These are phyloP conservation scores for Austrolebias charrua DNA, from an alignment of 2,797 vertebrate genomes.

Conservation along the genomic window DNA sequence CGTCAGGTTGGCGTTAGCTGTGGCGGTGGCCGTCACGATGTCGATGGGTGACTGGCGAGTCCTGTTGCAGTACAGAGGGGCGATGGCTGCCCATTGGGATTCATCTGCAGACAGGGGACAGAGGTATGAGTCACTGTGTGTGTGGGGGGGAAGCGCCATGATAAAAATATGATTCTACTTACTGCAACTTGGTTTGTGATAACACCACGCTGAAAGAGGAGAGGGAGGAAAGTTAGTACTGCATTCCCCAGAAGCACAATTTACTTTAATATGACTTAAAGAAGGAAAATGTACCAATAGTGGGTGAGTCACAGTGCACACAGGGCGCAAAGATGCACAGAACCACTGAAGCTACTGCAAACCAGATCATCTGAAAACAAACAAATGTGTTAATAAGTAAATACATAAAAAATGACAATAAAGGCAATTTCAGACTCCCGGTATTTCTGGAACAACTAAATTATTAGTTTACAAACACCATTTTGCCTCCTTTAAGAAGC, in stretches of 20 bases:
- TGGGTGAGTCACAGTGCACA: accelerated
- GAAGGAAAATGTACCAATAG: conserved; percentile 27
- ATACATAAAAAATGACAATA: too few species aligned
- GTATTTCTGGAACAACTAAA: neutral
- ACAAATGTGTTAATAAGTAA: neutral
- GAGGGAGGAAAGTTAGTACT: neutral
- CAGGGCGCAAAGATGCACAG: conserved; percentile 32
- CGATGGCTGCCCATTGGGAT: conserved; percentile 44
- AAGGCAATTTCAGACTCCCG: too few species aligned
- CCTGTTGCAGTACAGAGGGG: conserved; percentile 46
- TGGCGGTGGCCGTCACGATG: conserved; percentile 40
- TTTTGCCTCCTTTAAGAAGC: too few species aligned
- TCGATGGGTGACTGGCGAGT: conserved; percentile 77
- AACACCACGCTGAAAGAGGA: conserved; percentile 68
- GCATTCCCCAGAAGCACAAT: neutral
- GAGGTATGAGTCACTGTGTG: neutral
- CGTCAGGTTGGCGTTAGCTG: conserved; percentile 12
- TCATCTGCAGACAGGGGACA: conserved; percentile 45
- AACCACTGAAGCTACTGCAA: conserved; percentile 28
- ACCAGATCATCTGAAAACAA: conserved; percentile 54
- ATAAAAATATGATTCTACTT: conserved; percentile 41
- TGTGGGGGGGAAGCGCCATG: neutral
- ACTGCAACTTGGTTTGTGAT: conserved; percentile 60
- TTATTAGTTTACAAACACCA: neutral
- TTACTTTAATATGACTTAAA: too few species aligned